phyloP scores from a whole-genome alignment of 2,797 vertebrate genomes.

The Amphiprion clarkii region DNA sequence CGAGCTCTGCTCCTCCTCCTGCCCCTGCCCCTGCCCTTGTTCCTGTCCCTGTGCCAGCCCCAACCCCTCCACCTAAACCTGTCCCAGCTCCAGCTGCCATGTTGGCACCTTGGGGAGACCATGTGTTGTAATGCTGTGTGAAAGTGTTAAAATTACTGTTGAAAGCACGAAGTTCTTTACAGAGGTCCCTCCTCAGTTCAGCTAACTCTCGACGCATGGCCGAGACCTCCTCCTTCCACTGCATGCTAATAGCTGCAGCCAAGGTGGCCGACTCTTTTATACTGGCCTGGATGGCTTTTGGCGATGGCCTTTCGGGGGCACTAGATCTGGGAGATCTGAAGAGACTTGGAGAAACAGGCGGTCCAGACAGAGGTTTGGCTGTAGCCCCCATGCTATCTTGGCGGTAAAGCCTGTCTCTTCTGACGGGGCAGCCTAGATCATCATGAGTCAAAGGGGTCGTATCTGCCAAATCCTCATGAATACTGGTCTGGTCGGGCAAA shows the following conservation, averaged over 20 bases:
- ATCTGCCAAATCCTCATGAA: conserved; percentile 83
- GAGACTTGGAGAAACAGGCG: conserved; percentile 81
- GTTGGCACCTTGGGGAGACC: conserved; percentile 83
- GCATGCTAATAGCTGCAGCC: conserved; percentile 87
- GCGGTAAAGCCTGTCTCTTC: conserved; percentile 82
- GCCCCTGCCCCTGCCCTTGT: conserved; percentile 20
- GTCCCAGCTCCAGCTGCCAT: conserved; percentile 58
- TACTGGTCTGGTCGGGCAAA: conserved; percentile 85
- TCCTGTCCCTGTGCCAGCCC: conserved; percentile 33
- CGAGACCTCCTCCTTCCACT: conserved; percentile 88
- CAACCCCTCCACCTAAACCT: conserved; percentile 46
- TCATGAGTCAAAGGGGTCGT: conserved; percentile 84
- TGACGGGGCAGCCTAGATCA: conserved; percentile 83
- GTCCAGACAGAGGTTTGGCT: conserved; percentile 82
- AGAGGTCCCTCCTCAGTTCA: conserved; percentile 86
- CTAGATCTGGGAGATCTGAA: conserved; percentile 78
- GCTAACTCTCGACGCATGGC: conserved; percentile 87
- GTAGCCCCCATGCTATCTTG: conserved; percentile 79
- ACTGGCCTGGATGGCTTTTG: conserved; percentile 87
- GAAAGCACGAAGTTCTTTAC: conserved; percentile 86
- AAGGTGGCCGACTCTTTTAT: conserved; percentile 87
- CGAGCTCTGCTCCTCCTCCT: conserved; percentile 31
- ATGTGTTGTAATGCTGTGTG: conserved; percentile 87
- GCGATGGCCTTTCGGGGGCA: conserved; percentile 78
- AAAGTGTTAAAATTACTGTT: conserved; percentile 88